Evolutionary conservation across 2,113 vertebrate genomes (phyloP), one percentile per base, ranked within the genome.

Genomic region (Enhydra lutris): DNA sequence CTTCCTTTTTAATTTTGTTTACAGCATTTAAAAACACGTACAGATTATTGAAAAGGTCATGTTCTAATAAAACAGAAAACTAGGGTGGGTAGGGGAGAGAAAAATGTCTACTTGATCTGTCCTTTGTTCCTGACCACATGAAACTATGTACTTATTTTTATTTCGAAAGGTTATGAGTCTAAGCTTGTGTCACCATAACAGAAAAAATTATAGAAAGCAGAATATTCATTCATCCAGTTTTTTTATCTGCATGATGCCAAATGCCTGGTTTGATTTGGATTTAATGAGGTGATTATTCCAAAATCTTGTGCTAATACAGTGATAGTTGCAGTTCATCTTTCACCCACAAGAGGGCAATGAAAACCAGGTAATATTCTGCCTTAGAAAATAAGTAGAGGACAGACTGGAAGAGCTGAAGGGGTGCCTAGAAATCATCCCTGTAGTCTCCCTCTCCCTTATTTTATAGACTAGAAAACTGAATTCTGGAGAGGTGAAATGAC

Each of bases 311-410:
- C 5, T 39, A 93, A 80, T 80, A 80, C 7, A 88, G 29, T 36
- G 29, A 91, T 42, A 73, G 50, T 47, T 89, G 85, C 89, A 79
- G 80, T 97, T 97, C 98, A 3, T 8, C 34, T 91, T 67, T 92
- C 29, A 95, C 88, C 98, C 98, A 97, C 98, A 69, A 97, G 98
- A 96, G 95, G 98, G 98, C 98, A 98, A 82, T 83, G 86, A 81
- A 98, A 79, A 93, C 91, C 94, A n/a, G n/a, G 67, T 92, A 79
- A 6, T 93, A 26, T 91, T 91, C 57, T 52, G 63, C 1, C 6
- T 2, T 10, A 78, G 39, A 29, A 18, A 4, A 21, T 57, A 17
- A 65, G 81, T 9, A 50, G 14, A 95, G 17, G 97, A 69, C 20
- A 42, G 36, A 47, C 13, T 63, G 42, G 71, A 69, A 42, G n/a